Percentiles rank a stretch among this genome's conserved stretches.
phyloP scores from a whole-genome alignment of 2,888 invertebrate genomes.

The Noctua comes region DNA sequence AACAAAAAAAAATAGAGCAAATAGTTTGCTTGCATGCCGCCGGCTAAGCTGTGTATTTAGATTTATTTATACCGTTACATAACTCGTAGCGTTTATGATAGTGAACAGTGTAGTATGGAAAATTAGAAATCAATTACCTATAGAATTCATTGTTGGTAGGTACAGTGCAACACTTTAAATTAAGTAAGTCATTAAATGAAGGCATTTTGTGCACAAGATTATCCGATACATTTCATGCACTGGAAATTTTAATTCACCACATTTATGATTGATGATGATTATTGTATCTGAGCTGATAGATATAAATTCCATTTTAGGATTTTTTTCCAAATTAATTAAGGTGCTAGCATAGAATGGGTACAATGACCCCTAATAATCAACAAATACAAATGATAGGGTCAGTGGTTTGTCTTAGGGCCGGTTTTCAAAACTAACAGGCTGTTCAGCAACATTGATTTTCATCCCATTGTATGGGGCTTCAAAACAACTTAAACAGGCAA shows the following conservation, averaged over 20 bases:
- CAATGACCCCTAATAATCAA: neutral
- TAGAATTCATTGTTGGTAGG: neutral
- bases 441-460: neutral
- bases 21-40: constrained; percentile 12
- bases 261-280: no score
- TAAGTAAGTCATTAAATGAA: neutral
- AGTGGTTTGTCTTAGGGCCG: neutral
- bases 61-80: constrained; percentile 51
- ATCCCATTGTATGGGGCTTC: neutral
- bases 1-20: neutral
- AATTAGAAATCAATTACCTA: neutral
- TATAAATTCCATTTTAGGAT: neutral
- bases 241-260: neutral
- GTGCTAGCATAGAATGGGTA: neutral
- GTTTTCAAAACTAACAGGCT: neutral
- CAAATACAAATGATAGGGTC: neutral
- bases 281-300: no score
- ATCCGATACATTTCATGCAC: neutral
- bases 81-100: constrained; percentile 14
- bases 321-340: neutral
- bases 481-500: neutral
- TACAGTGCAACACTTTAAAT: neutral
- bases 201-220: neutral
- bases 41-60: neutral
- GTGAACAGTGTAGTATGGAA: neutral